phyloP scores from a whole-genome alignment of 2,113 vertebrate species.

The Cyrtonyx montezumae region DNA sequence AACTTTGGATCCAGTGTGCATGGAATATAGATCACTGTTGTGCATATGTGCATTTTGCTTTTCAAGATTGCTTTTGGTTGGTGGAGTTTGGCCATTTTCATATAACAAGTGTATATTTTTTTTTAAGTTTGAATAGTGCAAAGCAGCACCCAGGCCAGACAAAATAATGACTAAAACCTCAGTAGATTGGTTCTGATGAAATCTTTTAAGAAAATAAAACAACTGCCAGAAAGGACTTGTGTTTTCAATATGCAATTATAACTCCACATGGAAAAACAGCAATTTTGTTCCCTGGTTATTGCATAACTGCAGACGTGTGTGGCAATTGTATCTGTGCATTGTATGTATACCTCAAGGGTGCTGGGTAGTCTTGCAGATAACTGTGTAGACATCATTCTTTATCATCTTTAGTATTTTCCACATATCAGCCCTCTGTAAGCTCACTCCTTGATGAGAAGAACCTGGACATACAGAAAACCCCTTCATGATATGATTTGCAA shows the following conservation, averaged over 20 bases:
- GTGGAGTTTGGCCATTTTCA: too few species aligned
- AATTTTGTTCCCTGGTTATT: neutral
- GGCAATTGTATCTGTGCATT: neutral
- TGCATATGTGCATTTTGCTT: neutral
- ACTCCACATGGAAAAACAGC: conserved; percentile 32
- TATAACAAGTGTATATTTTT: neutral
- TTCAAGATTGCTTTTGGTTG: neutral
- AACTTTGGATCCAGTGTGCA: neutral
- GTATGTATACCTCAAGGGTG: neutral
- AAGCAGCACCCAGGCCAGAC: conserved; percentile 15
- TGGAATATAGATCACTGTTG: neutral
- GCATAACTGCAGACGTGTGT: neutral
- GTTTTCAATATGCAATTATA: conserved; percentile 47
- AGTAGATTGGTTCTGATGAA: conserved; percentile 37
- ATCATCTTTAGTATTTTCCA: neutral
- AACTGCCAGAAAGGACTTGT: conserved; percentile 43
- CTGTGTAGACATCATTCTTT: neutral
- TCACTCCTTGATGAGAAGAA: neutral
- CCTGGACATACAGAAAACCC: neutral
- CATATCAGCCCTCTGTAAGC: neutral
- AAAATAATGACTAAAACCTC: conserved; percentile 41
- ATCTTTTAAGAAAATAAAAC: conserved; percentile 41
- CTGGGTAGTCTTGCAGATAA: neutral
- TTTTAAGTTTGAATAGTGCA: neutral
- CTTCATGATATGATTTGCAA: neutral